A percentile compares a stretch with the other conserved stretches of the same genome.
phyloP scores from a whole-genome alignment of 2,113 vertebrate species.

The Erythrolamprus reginae region DNA sequence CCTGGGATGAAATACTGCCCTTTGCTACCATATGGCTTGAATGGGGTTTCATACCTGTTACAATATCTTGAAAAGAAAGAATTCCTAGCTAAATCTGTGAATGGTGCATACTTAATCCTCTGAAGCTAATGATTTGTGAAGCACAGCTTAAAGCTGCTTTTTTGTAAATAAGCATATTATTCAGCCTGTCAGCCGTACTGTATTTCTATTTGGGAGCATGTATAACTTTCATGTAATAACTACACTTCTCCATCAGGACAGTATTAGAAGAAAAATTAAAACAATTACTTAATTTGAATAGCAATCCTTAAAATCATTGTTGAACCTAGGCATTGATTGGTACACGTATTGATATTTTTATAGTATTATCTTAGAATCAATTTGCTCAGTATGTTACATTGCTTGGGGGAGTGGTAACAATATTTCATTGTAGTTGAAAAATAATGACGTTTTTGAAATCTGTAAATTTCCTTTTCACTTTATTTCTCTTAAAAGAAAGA shows the following conservation, averaged over 20 bases:
- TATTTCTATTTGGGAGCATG: slow-evolving; percentile 20
- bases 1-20: slow-evolving; percentile 57
- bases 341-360: slow-evolving; percentile 15
- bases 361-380: neutral
- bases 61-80: slow-evolving; percentile 51
- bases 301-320: slow-evolving; percentile 16
- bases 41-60: slow-evolving; percentile 59
- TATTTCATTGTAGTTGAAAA: neutral
- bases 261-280: slow-evolving; percentile 42
- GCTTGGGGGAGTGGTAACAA: neutral
- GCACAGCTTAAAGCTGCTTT: slow-evolving; percentile 59
- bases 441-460: neutral
- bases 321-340: slow-evolving; percentile 26
- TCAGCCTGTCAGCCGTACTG: slow-evolving; percentile 25
- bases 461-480: neutral
- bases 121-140: slow-evolving; percentile 69
- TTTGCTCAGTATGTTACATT: neutral
- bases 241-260: slow-evolving; percentile 33
- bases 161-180: slow-evolving; percentile 56
- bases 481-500: neutral
- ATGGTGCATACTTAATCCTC: slow-evolving; percentile 61
- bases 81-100: slow-evolving; percentile 57
- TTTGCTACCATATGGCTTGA: slow-evolving; percentile 67
- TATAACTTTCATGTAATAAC: slow-evolving; percentile 46
- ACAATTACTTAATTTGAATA: slow-evolving; percentile 43